A percentile compares a stretch with the other conserved stretches of the same genome.
Evolutionary conservation across 2,888 invertebrate species (phyloP).

Genomic region (Tinea semifulvella): DNA sequence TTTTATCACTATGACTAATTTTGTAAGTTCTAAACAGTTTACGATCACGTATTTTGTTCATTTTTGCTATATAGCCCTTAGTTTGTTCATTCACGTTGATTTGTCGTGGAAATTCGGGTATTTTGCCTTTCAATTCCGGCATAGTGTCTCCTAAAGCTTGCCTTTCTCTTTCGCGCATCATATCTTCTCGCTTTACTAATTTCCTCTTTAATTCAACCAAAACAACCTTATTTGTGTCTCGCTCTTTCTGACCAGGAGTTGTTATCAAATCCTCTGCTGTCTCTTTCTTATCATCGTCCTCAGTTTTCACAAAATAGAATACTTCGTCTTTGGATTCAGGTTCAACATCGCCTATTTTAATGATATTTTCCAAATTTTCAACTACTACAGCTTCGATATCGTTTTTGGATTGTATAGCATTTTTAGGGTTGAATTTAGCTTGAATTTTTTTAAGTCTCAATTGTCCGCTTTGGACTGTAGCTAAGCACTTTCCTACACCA

Average conservation of each 20-base stretch:
- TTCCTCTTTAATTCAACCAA: conserved; percentile 49
- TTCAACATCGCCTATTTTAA: conserved; percentile 43
- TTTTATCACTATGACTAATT: conserved; percentile 20
- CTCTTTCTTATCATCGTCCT: conserved; percentile 32
- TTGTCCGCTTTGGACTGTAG: conserved; percentile 42
- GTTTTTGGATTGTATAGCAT: conserved; percentile 23
- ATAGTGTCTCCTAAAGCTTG: conserved; percentile 56
- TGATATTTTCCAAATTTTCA: conserved; percentile 26
- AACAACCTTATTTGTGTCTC: conserved; percentile 45
- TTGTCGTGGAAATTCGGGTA: conserved; percentile 57
- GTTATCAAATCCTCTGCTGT: conserved; percentile 39
- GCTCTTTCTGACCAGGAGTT: conserved; percentile 48
- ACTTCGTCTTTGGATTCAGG: conserved; percentile 54
- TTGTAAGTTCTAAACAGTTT: conserved; percentile 26
- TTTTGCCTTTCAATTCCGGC: conserved; percentile 40
- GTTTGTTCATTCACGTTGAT: conserved; percentile 37
- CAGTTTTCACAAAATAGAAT: conserved; percentile 53
- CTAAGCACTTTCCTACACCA: conserved; percentile 39
- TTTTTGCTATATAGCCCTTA: conserved; percentile 42
- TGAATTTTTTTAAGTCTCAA: conserved; percentile 46
- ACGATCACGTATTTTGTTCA: conserved; percentile 21
- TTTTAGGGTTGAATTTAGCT: conserved; percentile 27
- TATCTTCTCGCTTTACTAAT: conserved; percentile 52
- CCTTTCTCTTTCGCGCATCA: conserved; percentile 57
- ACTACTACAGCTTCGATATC: conserved; percentile 23